These are phyloP conservation scores for Polymixis lichenea DNA, from an alignment of 2,888 invertebrate species.

Conservation along the genomic window DNA sequence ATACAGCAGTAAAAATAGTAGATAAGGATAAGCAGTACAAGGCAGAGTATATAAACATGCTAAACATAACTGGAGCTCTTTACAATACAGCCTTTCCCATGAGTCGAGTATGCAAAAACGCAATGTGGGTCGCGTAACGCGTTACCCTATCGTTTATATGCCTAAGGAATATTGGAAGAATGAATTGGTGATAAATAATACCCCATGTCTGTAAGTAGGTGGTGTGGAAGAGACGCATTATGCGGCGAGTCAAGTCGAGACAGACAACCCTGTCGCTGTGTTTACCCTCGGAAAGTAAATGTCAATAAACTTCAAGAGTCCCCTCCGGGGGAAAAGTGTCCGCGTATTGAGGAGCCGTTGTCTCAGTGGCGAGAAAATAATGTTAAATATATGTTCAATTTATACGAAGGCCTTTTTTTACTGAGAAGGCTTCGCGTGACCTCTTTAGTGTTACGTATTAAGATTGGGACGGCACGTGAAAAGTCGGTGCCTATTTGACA, in stretches of 20 bases:
- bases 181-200: slow-evolving; percentile 74
- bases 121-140: slow-evolving; percentile 41
- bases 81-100: slow-evolving; percentile 38
- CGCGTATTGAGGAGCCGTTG: slow-evolving; percentile 77
- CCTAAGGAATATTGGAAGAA: slow-evolving; percentile 64
- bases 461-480: slow-evolving; percentile 50
- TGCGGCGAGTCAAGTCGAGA: slow-evolving; percentile 73
- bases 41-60: slow-evolving; percentile 31
- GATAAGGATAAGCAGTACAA: slow-evolving; percentile 50
- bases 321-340: slow-evolving; percentile 82
- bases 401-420: slow-evolving; percentile 54
- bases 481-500: slow-evolving; percentile 28
- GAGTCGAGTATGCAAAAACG: slow-evolving; percentile 47
- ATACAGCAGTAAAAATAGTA: slow-evolving; percentile 48
- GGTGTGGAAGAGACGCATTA: slow-evolving; percentile 58
- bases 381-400: slow-evolving; percentile 69
- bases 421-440: slow-evolving; percentile 49
- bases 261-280: slow-evolving; percentile 82
- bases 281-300: slow-evolving; percentile 89
- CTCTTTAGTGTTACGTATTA: slow-evolving; percentile 56
- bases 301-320: slow-evolving; percentile 88
- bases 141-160: slow-evolving; percentile 51
- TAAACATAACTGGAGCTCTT: slow-evolving; percentile 33
- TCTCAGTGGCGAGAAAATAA: slow-evolving; percentile 74
- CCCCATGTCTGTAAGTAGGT: slow-evolving; percentile 61